phyloP scores from a whole-genome alignment of 1,140 invertebrate species.

The Probaryconus sp. region DNA sequence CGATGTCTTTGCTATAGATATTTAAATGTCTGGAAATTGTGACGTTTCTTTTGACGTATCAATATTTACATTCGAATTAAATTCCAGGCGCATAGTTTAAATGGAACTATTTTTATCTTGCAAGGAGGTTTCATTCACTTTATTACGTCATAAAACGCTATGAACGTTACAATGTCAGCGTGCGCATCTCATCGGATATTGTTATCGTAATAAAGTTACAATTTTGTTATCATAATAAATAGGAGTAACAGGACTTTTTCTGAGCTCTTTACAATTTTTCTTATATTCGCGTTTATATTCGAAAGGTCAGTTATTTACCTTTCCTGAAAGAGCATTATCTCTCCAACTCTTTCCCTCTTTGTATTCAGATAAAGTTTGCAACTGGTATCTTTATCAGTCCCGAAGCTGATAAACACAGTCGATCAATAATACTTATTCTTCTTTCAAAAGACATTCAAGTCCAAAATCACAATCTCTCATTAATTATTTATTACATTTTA shows the following conservation, averaged over 20 bases:
- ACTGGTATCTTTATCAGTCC: conserved; percentile 17
- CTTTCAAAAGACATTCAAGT: no score
- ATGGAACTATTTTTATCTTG: no score
- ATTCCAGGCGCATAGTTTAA: no score
- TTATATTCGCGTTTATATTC: conserved; percentile 37
- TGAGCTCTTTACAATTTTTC: conserved; percentile 18
- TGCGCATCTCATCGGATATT: conserved; percentile 8
- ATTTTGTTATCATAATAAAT: conserved; percentile 25
- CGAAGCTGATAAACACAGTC: conserved; percentile 18
- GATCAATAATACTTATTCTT: neutral
- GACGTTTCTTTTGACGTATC: no score
- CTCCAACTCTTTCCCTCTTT: no score
- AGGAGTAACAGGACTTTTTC: no score
- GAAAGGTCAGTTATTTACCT: conserved; percentile 15
- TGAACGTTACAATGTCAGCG: conserved; percentile 21
- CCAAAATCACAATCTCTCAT: no score
- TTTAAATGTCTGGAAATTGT: conserved; percentile 15
- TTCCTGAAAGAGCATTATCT: conserved; percentile 5
- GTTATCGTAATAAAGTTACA: conserved; percentile 22
- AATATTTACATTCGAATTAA: no score
- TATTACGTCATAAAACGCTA: conserved; percentile 12
- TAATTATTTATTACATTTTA: no score
- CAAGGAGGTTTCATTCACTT: no score
- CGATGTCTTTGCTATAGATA: no score
- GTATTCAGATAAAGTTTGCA: conserved; percentile 20